Percentiles rank a stretch among this genome's conserved stretches.
Evolutionary conservation across 2,797 vertebrate species (phyloP).

Genomic region (Alectoris magna): DNA sequence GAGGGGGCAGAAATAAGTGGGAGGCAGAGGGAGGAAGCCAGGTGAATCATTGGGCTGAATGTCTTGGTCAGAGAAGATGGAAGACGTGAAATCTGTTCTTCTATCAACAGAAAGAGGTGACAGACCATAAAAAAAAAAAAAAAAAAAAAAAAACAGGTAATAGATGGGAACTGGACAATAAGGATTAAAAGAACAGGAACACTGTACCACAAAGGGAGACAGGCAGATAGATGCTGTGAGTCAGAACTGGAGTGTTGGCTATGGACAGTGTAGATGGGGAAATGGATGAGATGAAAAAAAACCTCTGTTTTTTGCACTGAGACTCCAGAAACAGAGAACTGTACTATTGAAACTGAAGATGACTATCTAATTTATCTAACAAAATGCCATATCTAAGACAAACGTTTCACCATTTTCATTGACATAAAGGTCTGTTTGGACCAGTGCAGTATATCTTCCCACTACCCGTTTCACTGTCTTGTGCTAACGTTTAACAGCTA

Average conservation of each 20-base stretch:
- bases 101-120: not conserved
- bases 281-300: not conserved
- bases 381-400: not conserved
- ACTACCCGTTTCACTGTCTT: not conserved
- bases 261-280: not conserved
- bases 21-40: not conserved
- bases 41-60: not conserved
- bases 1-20: not conserved
- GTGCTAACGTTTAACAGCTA: not conserved
- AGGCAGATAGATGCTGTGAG: not conserved
- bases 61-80: not conserved
- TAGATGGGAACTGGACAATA: not conserved
- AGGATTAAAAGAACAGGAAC: not conserved
- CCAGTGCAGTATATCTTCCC: not conserved
- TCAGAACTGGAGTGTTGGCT: not conserved
- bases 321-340: not conserved
- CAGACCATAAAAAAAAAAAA: not conserved
- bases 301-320: not conserved
- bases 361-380: not conserved
- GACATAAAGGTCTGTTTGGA: not conserved
- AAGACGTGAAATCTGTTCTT: not conserved
- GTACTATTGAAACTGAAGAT: not conserved
- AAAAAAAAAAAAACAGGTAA: not conserved
- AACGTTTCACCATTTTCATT: not conserved
- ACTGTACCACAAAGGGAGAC: accelerated